Evolutionary conservation across 2,113 vertebrate species (phyloP), one percentile per base, ranked within the genome.

Genomic region (Deroptyus accipitrinus): DNA sequence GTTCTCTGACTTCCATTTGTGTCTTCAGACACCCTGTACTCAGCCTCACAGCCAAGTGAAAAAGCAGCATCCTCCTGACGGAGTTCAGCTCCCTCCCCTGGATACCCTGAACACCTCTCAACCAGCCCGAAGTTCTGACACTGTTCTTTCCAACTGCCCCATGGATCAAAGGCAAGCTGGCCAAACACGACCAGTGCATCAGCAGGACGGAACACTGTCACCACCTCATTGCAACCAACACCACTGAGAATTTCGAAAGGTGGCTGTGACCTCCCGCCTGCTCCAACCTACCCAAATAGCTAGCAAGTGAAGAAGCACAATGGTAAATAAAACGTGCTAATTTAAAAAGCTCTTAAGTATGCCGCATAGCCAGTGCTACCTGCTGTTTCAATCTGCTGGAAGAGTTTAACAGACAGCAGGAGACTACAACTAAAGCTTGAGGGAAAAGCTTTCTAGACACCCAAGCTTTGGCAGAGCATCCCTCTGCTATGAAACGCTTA

Each of bases 301-400:
- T 46, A 51, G 35, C 85, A 74, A 95, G 75, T 22, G 55, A 62
- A 85, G 89, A 6, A 77, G 79, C 81, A 83, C 20, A 70, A 88
- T 96, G 87, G 95, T 93, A 94, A 97, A 94, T 91, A 95, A 95
- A 94, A 95, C 23, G 94, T 86, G 93, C 83, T 97, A 59, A 96
- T 97, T 97, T 96, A 96, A 97, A 98, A 92, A 2, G n/a, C 94
- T 95, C 91, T 93, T 96, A 94, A 96, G 92, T 93, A 95, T 46
- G 92, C 13, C 86, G 95, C 76, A 72, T 96, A 97, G 97, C 91
- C 80, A 80, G 76, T 13, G 39, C 88, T 94, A 97, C 94, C 97
- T 90, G 96, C 97, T 95, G 94, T 78, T 97, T 86, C 93, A 96
- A 97, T 94, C 96, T 95, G 96, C 94, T 96, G 81, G 94, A 97